Conservation (phyloP, 2,888 invertebrate species). For the Corbicula japonica region DNA sequence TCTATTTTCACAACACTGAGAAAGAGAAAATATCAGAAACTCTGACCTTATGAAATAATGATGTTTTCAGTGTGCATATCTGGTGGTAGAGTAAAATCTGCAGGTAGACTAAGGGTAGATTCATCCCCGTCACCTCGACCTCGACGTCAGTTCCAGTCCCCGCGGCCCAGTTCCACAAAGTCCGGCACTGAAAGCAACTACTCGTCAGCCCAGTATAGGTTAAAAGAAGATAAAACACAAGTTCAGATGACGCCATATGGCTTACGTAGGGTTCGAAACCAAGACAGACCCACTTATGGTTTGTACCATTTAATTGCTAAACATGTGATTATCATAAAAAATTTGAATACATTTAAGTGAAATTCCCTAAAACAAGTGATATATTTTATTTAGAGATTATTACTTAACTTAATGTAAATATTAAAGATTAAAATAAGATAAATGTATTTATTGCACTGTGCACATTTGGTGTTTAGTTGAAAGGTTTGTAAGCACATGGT, state of each 20-base stretch:
- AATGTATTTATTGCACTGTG: too few relatives aligned
- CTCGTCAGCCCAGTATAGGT: slow-evolving; percentile 56
- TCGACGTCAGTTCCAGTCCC: slow-evolving; percentile 40
- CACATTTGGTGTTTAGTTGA: too few relatives aligned
- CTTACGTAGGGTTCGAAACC: slow-evolving; percentile 56
- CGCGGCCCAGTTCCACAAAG: slow-evolving; percentile 56
- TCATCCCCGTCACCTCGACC: slow-evolving; percentile 48
- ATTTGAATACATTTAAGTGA: too few relatives aligned
- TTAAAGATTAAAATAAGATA: too few relatives aligned
- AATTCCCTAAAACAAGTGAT: too few relatives aligned
- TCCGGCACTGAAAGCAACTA: slow-evolving; percentile 51
- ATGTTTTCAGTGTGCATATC: slow-evolving; percentile 60
- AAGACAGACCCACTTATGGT: slow-evolving; percentile 66
- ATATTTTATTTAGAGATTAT: too few relatives aligned
- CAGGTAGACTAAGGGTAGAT: slow-evolving; percentile 44
- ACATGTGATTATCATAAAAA: too few relatives aligned
- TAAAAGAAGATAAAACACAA: slow-evolving; percentile 55
- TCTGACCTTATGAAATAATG: neutral
- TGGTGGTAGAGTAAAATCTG: slow-evolving; percentile 64
- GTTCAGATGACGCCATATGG: slow-evolving; percentile 70
- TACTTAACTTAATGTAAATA: too few relatives aligned
- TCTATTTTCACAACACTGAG: too few relatives aligned
- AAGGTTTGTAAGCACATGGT: too few relatives aligned
- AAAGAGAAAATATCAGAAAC: neutral
- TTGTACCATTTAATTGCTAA: too few relatives aligned